These are phyloP conservation scores for Odontomyia ornata DNA, from an alignment of 2,888 invertebrate genomes.

Conservation along the genomic window DNA sequence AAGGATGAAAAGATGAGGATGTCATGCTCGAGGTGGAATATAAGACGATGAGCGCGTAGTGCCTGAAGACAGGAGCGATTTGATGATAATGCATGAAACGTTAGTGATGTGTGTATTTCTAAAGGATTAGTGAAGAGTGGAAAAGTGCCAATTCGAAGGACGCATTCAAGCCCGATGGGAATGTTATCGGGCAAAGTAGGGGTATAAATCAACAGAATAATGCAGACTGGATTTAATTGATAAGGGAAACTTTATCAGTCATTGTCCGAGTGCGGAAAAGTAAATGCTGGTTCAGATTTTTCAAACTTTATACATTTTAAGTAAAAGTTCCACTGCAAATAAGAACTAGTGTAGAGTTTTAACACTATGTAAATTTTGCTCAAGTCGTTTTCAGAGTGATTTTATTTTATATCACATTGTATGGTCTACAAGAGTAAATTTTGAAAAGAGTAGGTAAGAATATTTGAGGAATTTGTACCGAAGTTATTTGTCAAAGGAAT, in stretches of 20 bases:
- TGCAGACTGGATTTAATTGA: slow-evolving; percentile 24
- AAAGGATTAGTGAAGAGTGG: slow-evolving; percentile 9
- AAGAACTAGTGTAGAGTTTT: no score
- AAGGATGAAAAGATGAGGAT: not conserved
- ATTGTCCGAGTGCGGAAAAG: not conserved
- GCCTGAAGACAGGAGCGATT: not conserved
- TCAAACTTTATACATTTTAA: no score
- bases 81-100: slow-evolving; percentile 9
- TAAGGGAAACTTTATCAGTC: not conserved
- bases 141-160: not conserved
- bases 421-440: no score
- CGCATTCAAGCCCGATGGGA: not conserved
- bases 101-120: slow-evolving; percentile 3
- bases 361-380: no score
- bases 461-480: no score
- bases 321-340: no score
- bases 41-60: not conserved
- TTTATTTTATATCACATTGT: no score
- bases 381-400: no score
- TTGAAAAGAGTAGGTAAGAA: no score
- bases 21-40: no score
- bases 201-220: slow-evolving; percentile 15
- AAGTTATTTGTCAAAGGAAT: no score
- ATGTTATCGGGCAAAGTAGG: not conserved
- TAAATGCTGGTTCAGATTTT: no score